Evolutionary conservation across 2,113 vertebrate genomes (phyloP).

Genomic region (Mirounga angustirostris): DNA sequence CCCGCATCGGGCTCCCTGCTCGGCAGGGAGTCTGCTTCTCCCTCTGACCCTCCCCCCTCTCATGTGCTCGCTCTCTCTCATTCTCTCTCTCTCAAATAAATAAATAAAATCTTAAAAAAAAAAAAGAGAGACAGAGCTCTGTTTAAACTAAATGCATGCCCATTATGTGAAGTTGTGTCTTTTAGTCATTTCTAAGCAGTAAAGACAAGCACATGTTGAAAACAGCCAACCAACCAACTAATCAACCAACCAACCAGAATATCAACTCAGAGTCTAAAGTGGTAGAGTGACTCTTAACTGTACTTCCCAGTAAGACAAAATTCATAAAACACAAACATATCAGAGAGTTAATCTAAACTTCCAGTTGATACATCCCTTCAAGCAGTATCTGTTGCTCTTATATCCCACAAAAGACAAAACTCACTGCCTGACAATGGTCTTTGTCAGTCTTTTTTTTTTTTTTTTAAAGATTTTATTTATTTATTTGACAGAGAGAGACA

Average conservation of each 20-base stretch:
- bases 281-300: background rate
- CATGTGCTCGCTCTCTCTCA: no score
- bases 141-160: background rate
- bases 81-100: no score
- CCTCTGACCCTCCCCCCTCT: no score
- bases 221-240: background rate
- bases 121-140: background rate
- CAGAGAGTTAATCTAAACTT: background rate
- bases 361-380: background rate
- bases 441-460: background rate
- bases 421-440: background rate
- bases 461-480: no score
- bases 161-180: background rate
- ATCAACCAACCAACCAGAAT: background rate
- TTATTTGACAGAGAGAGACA: no score
- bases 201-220: constrained; percentile 3
- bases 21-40: no score
- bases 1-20: no score
- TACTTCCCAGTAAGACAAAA: background rate
- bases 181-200: background rate
- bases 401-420: background rate
- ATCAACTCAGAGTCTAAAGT: background rate
- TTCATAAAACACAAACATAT: background rate
- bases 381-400: background rate
- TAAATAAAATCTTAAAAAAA: no score